phyloP scores from a whole-genome alignment of 2,888 invertebrate species.

The Drosophila leonis region DNA sequence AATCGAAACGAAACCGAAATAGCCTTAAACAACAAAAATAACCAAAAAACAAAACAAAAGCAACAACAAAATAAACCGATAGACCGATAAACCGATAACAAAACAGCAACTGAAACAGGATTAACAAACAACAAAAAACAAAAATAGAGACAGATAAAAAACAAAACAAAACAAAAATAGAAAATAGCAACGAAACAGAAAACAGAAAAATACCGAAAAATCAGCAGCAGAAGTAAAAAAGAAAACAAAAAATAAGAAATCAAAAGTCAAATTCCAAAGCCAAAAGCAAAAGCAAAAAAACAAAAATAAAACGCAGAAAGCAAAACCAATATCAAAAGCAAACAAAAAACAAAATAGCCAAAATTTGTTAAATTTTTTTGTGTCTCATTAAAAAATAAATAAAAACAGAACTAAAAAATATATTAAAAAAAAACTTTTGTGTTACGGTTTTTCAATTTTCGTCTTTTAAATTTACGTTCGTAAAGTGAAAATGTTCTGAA shows the following conservation, averaged over 20 bases:
- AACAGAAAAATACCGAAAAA: slow-evolving; percentile 40
- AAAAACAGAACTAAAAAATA: slow-evolving; percentile 16
- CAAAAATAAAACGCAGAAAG: slow-evolving; percentile 46
- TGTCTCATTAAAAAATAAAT: slow-evolving; percentile 45
- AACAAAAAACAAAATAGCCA: slow-evolving; percentile 74
- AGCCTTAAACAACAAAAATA: slow-evolving; percentile 44
- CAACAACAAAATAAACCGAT: slow-evolving; percentile 31
- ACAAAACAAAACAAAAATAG: slow-evolving; percentile 41
- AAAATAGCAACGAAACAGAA: slow-evolving; percentile 44
- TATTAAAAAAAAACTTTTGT: slow-evolving; percentile 52
- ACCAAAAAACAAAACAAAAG: slow-evolving; percentile 32
- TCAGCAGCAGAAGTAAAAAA: slow-evolving; percentile 51
- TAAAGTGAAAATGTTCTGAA: slow-evolving; percentile 65
- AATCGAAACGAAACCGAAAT: slow-evolving; percentile 65
- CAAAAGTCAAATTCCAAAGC: slow-evolving; percentile 65
- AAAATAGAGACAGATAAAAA: slow-evolving; percentile 34
- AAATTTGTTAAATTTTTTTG: slow-evolving; percentile 80
- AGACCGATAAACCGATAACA: slow-evolving; percentile 45
- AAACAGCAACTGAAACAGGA: slow-evolving; percentile 45
- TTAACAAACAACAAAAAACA: slow-evolving; percentile 26
- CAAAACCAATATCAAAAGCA: slow-evolving; percentile 41
- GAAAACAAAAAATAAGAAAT: slow-evolving; percentile 13
- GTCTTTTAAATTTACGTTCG: slow-evolving; percentile 77
- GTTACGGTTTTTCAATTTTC: slow-evolving; percentile 78
- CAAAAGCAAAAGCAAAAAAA: slow-evolving; percentile 54